Base-by-base conservation (phyloP, 2,888 invertebrate species). In the Lacanobia wlatinum region DNA sequence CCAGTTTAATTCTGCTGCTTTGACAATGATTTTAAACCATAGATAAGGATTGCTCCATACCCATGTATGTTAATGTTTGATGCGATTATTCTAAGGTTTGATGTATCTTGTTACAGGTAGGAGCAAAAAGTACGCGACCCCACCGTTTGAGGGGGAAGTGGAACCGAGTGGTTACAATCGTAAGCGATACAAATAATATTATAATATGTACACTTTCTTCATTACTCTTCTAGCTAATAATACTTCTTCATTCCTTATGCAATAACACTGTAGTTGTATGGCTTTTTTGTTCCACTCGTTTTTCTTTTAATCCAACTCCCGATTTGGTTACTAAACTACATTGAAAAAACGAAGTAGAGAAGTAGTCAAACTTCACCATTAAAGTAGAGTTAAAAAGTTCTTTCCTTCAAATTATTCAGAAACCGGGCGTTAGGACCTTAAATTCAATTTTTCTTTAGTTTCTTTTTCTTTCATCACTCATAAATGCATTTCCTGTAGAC, bases 141-240 rank as follows among this genome's bases (percentile, higher is more conserved):
- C 92, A 61, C 91, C 94, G 34, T 94, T 92, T 78, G 96, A 96
- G 85, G 90, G 91, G 40, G 95, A 95, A 70, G 84, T 93, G 92
- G 95, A 95, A 85, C 84, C 89, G 73, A 87, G 84, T 85, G 88
- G 87, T 86, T 92, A 93, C 90, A 92, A 93, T 90, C 92, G 94
- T 94, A 94, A 94, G 94, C 87, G 82, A 78, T 76, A 70, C 82
- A 73, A 62, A 62, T 73, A 16, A 65, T 67, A 28, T 28, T 28
- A 28, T 28, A 70, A 28, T 28, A 70, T 56, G 55, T 8, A 58
- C 48, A 46, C 18, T 48, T 48, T 48, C 43, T 48, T 55, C 10
- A 8, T 46, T 40, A 7, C 53, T 52, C 18, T 28, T 34, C 21
- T 5, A 23, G 28, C 62, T 59, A 9, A 34, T 43, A 21, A 34